Percentiles rank a stretch among this genome's conserved stretches.
These are phyloP conservation scores for Pyrgilauda ruficollis DNA, from an alignment of 2,113 vertebrate species.

Conservation along the genomic window DNA sequence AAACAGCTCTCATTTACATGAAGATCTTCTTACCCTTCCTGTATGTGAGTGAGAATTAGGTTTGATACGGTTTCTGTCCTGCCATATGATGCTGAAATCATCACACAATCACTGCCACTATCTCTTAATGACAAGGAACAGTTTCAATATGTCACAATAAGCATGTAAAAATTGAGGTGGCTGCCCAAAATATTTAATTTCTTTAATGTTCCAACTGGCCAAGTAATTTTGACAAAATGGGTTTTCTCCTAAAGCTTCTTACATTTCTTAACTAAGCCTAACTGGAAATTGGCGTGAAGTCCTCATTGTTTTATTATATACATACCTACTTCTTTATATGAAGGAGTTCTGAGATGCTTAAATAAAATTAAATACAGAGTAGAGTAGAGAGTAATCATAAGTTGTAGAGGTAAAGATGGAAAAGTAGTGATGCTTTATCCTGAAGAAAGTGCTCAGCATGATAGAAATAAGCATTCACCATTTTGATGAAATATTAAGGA, in stretches of 20 bases:
- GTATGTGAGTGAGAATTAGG: not conserved
- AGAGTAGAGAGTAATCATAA: not conserved
- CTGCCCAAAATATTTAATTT: not conserved
- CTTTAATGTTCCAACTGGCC: not conserved
- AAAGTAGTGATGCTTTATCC: not conserved
- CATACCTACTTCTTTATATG: not conserved
- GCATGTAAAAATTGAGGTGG: not conserved
- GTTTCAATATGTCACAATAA: not conserved
- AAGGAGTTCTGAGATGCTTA: not conserved
- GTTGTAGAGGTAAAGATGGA: not conserved
- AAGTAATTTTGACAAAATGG: not conserved
- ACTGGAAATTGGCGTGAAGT: not conserved
- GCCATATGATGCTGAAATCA: not conserved
- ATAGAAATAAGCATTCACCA: not conserved
- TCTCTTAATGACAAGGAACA: not conserved
- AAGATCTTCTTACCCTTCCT: constrained; percentile 4
- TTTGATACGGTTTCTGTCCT: not conserved
- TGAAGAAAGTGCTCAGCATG: not conserved
- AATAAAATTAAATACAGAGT: not conserved
- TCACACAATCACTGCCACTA: not conserved
- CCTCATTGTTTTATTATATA: not conserved
- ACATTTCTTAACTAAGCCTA: not conserved
- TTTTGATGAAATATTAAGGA: not conserved
- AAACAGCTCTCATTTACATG: not conserved
- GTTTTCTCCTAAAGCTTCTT: not conserved